phyloP scores from a whole-genome alignment of 1,140 invertebrate genomes.

The Drosophila malerkotliana region DNA sequence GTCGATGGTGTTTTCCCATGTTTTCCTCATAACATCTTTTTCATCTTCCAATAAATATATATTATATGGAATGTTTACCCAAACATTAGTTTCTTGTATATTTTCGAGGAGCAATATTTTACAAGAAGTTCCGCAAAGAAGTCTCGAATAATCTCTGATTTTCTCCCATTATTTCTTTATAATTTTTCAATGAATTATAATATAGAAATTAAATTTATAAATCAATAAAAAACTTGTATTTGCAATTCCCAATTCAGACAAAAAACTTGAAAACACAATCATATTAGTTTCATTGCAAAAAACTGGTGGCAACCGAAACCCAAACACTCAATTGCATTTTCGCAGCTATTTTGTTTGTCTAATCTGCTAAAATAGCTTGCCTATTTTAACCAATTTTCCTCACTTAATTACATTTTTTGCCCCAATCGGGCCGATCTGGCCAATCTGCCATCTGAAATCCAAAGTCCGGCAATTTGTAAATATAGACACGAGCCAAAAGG shows the following conservation, averaged over 20 bases:
- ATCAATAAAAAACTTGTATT: neutral
- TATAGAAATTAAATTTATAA: no score
- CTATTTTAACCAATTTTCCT: neutral
- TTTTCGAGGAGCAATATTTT: no score
- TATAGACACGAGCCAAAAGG: slow-evolving; percentile 17
- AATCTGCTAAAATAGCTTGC: neutral
- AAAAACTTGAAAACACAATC: neutral
- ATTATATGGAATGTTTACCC: no score
- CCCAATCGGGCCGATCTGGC: neutral
- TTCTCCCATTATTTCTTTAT: no score
- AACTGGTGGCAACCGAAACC: neutral
- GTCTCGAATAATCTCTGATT: no score
- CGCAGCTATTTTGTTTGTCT: neutral
- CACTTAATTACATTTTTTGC: slow-evolving; percentile 1
- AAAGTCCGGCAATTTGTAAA: neutral
- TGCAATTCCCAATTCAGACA: no score
- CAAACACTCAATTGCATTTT: neutral
- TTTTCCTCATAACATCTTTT: no score
- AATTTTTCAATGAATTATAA: no score
- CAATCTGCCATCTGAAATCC: neutral
- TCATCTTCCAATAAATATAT: no score
- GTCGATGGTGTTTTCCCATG: no score
- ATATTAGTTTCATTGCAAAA: neutral
- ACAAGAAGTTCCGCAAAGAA: no score
- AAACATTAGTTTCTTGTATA: no score